Conservation (phyloP, 1,140 invertebrate genomes). For the Macrostomum lignano region DNA sequence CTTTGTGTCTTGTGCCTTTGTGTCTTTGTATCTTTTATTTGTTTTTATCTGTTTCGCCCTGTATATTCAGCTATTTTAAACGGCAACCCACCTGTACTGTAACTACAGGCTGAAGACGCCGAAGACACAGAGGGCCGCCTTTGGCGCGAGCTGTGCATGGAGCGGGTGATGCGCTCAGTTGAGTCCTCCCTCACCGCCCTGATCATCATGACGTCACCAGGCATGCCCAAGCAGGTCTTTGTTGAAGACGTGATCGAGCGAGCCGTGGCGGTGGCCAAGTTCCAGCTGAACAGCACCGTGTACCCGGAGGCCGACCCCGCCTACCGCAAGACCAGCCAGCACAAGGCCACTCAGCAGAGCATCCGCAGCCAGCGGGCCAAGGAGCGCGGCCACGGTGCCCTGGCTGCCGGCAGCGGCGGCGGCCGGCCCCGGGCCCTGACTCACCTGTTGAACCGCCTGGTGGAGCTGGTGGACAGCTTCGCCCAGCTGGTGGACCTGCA, state of each 20-base stretch:
- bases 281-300: conserved; percentile 74
- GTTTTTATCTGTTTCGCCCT: no score
- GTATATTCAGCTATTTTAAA: conserved; percentile 8
- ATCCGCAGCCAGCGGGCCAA: conserved; percentile 42
- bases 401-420: neutral
- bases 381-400: conserved; percentile 31
- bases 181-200: neutral
- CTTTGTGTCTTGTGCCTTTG: no score
- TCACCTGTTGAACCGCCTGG: conserved; percentile 62
- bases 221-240: neutral
- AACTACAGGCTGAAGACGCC: conserved; percentile 34
- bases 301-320: conserved; percentile 89
- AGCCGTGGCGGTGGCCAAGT: conserved; percentile 60
- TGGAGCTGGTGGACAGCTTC: conserved; percentile 57
- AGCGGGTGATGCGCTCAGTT: neutral
- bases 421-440: no score
- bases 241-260: conserved; percentile 3
- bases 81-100: no score
- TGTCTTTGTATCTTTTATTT: no score
- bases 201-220: conserved; percentile 1
- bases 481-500: conserved; percentile 64
- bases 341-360: no score
- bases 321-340: no score
- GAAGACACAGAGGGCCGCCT: conserved; percentile 55
- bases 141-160: conserved; percentile 55